These are phyloP conservation scores for Xestia rhomboidea DNA, from an alignment of 2,888 invertebrate species.

Conservation along the genomic window DNA sequence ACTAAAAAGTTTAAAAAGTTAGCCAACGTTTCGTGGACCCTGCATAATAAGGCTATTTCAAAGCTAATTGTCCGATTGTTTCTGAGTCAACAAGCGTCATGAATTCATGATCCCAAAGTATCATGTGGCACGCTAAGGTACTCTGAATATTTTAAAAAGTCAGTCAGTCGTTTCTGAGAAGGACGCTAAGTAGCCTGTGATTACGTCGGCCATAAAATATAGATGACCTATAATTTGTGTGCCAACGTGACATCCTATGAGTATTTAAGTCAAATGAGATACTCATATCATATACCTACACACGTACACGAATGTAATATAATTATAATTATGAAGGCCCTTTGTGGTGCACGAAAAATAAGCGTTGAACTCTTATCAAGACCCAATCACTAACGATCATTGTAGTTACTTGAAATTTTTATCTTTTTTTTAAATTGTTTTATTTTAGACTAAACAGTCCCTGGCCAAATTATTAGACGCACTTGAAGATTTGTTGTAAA, in stretches of 20 bases:
- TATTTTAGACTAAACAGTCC: not conserved
- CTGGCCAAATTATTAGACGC: too few relatives aligned
- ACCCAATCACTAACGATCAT: slow-evolving; percentile 53
- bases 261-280: slow-evolving; percentile 16
- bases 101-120: not conserved
- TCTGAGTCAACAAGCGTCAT: not conserved
- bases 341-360: slow-evolving; percentile 49
- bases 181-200: slow-evolving; percentile 7
- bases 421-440: not conserved
- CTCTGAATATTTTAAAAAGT: slow-evolving; percentile 20
- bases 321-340: slow-evolving; percentile 44
- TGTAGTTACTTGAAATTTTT: slow-evolving; percentile 33
- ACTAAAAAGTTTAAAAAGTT: not conserved
- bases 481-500: too few relatives aligned
- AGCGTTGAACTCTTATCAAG: slow-evolving; percentile 54
- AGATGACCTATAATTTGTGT: slow-evolving; percentile 4
- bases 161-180: slow-evolving; percentile 17
- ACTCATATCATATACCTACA: slow-evolving; percentile 27
- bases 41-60: slow-evolving; percentile 2
- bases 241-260: slow-evolving; percentile 30
- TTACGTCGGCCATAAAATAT: slow-evolving; percentile 26
- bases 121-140: not conserved
- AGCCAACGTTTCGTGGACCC: not conserved
- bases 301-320: slow-evolving; percentile 28
- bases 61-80: not conserved